Evolutionary conservation across 2,797 vertebrate genomes (phyloP), one percentile per base, ranked within the genome.

Genomic region (Neosilurus hyrtlii): DNA sequence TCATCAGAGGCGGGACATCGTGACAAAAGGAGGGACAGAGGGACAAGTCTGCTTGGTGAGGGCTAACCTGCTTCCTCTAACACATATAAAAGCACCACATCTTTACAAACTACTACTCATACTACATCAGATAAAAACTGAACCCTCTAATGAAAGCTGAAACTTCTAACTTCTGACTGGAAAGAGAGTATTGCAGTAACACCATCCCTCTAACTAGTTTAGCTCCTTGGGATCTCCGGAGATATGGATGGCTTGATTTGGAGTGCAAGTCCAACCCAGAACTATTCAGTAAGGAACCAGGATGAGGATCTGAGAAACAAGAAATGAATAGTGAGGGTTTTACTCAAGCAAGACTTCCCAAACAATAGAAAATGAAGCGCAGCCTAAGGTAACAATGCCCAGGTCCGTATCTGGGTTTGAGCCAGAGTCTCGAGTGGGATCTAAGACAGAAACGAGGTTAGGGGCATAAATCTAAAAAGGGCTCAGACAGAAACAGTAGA

Each of bases 351-450:
- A 63, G 22, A 51, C 49, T 22, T 79, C 18, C 1, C 62, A 20
- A 20, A 65, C 37, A 79, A 66, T 54, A 49, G 10, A 35, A 75
- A 22, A 15, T 20, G 10, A 76, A 77, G 43, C 62, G 18, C 62
- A 54, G 77, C 62, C 62, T 79, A 16, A 54, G 57, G 12, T 16
- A 77, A 78, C n/a, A 54, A 67, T 67, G 20, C 63, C 16, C 63
- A 54, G 49, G 49, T 79, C 77, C 54, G 43, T 79, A 66, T 79
- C 67, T 67, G 63, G 16, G 49, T 43, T 49, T 1, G 4, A n/a
- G 73, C 18, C 56, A 61, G 26, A 18, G n/a, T 78, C 74, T 77
- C 35, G 22, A 62, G 35, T 30, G 49, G 49, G 24, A 79, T 67
- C 24, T 67, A 63, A 79, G 16, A 67, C 24, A 67, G 62, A 54